Evolutionary conservation across 2,113 vertebrate genomes (phyloP).

Genomic region (Plestiodon gilberti): DNA sequence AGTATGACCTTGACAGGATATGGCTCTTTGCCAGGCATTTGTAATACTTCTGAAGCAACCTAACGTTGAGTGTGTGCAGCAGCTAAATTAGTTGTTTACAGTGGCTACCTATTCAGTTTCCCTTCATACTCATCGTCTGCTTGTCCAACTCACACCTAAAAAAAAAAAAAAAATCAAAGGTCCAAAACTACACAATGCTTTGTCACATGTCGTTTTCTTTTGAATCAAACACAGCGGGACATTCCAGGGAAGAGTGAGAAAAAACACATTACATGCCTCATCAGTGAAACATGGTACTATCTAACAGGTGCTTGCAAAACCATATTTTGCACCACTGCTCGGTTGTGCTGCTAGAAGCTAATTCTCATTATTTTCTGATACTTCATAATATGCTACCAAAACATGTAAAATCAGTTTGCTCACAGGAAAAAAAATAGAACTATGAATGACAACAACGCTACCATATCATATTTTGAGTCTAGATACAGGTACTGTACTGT

Average conservation of each 20-base stretch:
- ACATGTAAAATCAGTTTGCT: neutral
- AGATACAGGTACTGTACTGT: too few relatives aligned
- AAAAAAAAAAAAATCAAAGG: neutral
- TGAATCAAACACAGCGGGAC: neutral
- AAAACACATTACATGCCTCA: neutral
- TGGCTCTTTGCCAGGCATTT: slow-evolving; percentile 67
- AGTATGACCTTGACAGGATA: slow-evolving; percentile 69
- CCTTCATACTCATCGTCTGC: neutral
- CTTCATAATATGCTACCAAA: neutral
- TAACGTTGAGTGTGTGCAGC: neutral
- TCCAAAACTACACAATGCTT: neutral
- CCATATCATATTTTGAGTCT: too few relatives aligned
- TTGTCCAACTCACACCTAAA: neutral
- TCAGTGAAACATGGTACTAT: neutral
- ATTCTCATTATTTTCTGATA: neutral
- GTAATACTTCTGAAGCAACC: neutral
- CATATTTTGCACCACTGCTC: neutral
- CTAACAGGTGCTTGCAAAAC: neutral
- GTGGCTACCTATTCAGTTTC: neutral
- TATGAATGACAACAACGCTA: too few relatives aligned
- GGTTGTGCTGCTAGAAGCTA: neutral
- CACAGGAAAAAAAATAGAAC: too few relatives aligned
- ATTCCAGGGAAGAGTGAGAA: neutral
- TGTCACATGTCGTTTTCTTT: neutral
- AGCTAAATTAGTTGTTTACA: neutral